phyloP scores from a whole-genome alignment of 1,140 invertebrate genomes.

The Camponotus pennsylvanicus region DNA sequence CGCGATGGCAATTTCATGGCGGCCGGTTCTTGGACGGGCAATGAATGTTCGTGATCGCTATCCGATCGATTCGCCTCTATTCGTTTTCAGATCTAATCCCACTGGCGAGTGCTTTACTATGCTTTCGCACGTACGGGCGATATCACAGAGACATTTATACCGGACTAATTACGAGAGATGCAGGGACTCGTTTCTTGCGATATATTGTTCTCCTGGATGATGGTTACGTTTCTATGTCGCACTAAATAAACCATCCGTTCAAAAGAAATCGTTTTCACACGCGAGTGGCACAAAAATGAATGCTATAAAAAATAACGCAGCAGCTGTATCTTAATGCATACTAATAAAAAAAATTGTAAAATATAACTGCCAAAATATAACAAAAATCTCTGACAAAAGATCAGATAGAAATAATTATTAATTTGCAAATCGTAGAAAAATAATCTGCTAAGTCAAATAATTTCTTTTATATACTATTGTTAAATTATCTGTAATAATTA shows the following conservation, averaged over 20 bases:
- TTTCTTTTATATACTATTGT: background rate
- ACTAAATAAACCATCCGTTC: constrained; percentile 38
- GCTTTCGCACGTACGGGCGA: background rate
- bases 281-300: constrained; percentile 5
- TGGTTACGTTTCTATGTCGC: constrained; percentile 22
- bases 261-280: constrained; percentile 25
- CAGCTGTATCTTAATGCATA: background rate
- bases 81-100: constrained; percentile 18
- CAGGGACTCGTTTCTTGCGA: constrained; percentile 49
- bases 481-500: constrained; percentile 1
- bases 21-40: constrained; percentile 1
- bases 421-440: constrained; percentile 5
- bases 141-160: constrained; percentile 42
- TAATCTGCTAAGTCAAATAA: background rate
- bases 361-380: background rate
- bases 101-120: constrained; percentile 10
- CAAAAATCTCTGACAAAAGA: background rate
- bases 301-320: constrained; percentile 17
- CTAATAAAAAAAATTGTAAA: background rate
- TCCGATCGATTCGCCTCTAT: constrained; percentile 23
- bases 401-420: background rate
- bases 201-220: constrained; percentile 46
- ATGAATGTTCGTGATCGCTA: constrained; percentile 7
- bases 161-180: constrained; percentile 49
- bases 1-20: background rate